Evolutionary conservation across 1,140 invertebrate species (phyloP).

Genomic region (Pteromalus puparum): DNA sequence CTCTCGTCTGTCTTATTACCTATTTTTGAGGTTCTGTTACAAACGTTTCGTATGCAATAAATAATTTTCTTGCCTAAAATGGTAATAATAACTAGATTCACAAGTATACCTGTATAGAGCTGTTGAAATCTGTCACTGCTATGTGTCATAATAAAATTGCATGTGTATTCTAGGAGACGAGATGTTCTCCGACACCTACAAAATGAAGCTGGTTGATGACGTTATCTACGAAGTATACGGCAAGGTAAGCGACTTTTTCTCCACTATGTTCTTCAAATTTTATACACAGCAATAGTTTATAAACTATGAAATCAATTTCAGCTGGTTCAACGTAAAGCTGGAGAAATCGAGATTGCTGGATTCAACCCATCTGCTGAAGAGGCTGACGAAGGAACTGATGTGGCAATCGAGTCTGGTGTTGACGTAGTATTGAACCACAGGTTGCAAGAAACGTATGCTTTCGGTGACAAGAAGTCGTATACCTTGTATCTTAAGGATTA

Average conservation of each 20-base stretch:
- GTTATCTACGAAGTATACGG: slow-evolving; percentile 97
- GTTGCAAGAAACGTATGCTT: slow-evolving; percentile 90
- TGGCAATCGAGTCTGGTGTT: slow-evolving; percentile 85
- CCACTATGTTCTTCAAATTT: slow-evolving; percentile 10
- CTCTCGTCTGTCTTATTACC: neutral
- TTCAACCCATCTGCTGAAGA: slow-evolving; percentile 96
- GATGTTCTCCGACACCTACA: slow-evolving; percentile 98
- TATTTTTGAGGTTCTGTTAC: neutral
- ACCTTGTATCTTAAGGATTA: slow-evolving; percentile 96
- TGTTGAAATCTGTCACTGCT: slow-evolving; percentile 45
- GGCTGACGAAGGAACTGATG: slow-evolving; percentile 89
- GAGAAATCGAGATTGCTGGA: slow-evolving; percentile 89
- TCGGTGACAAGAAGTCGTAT: slow-evolving; percentile 92
- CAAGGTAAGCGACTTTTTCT: slow-evolving; percentile 76
- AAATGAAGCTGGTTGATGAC: slow-evolving; percentile 94
- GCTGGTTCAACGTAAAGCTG: slow-evolving; percentile 84
- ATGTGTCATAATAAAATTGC: neutral
- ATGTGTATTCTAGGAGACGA: slow-evolving; percentile 86
- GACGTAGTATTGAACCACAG: slow-evolving; percentile 96
- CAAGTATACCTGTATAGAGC: neutral
- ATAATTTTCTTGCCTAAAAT: neutral
- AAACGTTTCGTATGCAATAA: neutral
- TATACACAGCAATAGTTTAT: slow-evolving; percentile 23
- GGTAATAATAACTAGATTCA: too few species aligned
- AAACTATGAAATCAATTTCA: slow-evolving; percentile 61